Evolutionary conservation across 2,888 invertebrate species (phyloP).

Genomic region (Tipula helvola): DNA sequence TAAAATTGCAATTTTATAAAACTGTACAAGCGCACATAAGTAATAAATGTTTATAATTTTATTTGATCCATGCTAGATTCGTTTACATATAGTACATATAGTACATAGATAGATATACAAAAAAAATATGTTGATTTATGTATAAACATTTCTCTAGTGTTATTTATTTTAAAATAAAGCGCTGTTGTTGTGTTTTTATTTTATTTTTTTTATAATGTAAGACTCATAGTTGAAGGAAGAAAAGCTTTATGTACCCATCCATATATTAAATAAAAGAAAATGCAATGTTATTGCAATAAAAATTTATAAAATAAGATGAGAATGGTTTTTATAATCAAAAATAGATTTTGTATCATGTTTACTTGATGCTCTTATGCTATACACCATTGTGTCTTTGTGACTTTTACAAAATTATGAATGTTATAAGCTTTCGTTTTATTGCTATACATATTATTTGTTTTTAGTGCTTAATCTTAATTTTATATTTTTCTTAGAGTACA

Average conservation of each 20-base stretch:
- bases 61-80: neutral
- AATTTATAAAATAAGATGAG: neutral
- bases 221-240: no score
- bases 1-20: neutral
- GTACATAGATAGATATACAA: neutral
- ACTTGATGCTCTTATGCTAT: neutral
- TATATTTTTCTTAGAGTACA: neutral
- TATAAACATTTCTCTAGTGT: neutral
- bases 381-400: neutral
- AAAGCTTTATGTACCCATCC: no score
- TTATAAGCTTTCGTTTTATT: neutral
- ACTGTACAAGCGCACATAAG: neutral
- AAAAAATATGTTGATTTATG: neutral
- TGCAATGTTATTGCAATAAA: neutral
- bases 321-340: neutral
- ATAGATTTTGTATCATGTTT: neutral
- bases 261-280: neutral
- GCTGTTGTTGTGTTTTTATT: neutral
- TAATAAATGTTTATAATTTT: neutral
- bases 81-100: neutral
- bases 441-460: neutral
- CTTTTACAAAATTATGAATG: neutral
- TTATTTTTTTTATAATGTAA: neutral
- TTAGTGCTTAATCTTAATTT: neutral
- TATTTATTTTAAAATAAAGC: neutral